These are phyloP conservation scores for Sclerurus mexicanus DNA, from an alignment of 2,113 vertebrate genomes.

Conservation along the genomic window DNA sequence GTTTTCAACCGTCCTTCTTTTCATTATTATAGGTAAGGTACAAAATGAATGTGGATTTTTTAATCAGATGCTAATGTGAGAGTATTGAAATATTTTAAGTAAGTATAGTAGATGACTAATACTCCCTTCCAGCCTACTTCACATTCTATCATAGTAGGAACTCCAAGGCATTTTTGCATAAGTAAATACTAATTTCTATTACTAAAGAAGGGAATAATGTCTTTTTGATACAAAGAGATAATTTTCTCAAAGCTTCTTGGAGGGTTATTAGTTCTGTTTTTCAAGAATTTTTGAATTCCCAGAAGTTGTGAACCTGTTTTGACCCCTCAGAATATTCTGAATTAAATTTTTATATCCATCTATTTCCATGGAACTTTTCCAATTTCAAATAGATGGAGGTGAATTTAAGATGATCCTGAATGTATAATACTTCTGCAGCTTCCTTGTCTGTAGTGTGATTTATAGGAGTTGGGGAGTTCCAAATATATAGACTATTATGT, in stretches of 20 bases:
- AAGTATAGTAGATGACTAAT: background rate
- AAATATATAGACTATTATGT: conserved; percentile 2
- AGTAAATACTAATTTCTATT: background rate
- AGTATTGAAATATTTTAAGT: background rate
- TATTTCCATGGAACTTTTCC: background rate
- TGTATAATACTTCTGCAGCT: background rate
- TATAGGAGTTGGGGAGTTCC: background rate
- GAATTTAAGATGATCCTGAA: background rate
- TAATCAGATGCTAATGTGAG: background rate
- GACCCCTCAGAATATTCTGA: background rate
- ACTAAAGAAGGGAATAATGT: background rate
- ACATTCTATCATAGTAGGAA: background rate
- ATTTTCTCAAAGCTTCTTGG: background rate
- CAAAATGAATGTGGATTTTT: background rate
- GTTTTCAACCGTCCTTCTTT: background rate
- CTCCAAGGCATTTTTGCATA: background rate
- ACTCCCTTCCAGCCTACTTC: background rate
- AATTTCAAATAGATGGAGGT: background rate
- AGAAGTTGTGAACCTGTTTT: background rate
- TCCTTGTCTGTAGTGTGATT: background rate
- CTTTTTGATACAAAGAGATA: background rate
- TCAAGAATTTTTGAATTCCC: background rate
- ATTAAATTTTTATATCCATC: background rate
- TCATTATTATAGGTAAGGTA: background rate
- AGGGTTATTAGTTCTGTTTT: background rate